These are phyloP conservation scores for Drosophila murphyi DNA, from an alignment of 1,140 invertebrate species.

Conservation along the genomic window DNA sequence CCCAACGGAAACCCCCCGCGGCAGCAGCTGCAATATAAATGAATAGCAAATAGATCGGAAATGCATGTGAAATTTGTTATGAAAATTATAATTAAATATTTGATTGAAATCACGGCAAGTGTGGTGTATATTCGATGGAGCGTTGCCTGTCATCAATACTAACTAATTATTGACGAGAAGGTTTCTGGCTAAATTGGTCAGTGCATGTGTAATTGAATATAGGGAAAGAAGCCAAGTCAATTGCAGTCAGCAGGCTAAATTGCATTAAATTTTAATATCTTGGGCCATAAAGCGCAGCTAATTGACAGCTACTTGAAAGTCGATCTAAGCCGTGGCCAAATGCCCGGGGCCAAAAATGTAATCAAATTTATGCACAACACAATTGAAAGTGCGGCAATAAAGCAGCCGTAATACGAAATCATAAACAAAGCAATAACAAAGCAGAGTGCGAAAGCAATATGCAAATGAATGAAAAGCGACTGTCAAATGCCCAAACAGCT, in stretches of 20 bases:
- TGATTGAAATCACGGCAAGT: constrained; percentile 36
- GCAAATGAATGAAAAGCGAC: constrained; percentile 77
- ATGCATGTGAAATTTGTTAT: constrained; percentile 33
- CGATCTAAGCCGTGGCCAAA: constrained; percentile 13
- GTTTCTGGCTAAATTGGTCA: neutral
- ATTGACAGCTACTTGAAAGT: constrained; percentile 55
- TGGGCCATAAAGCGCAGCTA: constrained; percentile 43
- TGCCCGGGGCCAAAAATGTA: constrained; percentile 47
- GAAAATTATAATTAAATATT: constrained; percentile 51
- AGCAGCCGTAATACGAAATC: constrained; percentile 64
- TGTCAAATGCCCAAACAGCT: constrained; percentile 78
- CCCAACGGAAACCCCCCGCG: neutral
- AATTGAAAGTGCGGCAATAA: constrained; percentile 75
- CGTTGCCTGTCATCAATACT: constrained; percentile 45
- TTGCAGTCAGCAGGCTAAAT: constrained; percentile 1
- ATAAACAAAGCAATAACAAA: constrained; percentile 80
- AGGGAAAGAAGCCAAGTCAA: neutral
- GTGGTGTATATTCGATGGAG: constrained; percentile 36
- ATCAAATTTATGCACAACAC: constrained; percentile 78
- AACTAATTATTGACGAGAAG: constrained; percentile 36
- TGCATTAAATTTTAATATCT: constrained; percentile 33
- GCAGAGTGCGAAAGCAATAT: constrained; percentile 74
- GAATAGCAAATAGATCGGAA: constrained; percentile 4
- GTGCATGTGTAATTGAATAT: constrained; percentile 8
- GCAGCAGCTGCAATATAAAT: constrained; percentile 37